phyloP scores from a whole-genome alignment of 2,888 invertebrate species.

The Mythimna pallens region DNA sequence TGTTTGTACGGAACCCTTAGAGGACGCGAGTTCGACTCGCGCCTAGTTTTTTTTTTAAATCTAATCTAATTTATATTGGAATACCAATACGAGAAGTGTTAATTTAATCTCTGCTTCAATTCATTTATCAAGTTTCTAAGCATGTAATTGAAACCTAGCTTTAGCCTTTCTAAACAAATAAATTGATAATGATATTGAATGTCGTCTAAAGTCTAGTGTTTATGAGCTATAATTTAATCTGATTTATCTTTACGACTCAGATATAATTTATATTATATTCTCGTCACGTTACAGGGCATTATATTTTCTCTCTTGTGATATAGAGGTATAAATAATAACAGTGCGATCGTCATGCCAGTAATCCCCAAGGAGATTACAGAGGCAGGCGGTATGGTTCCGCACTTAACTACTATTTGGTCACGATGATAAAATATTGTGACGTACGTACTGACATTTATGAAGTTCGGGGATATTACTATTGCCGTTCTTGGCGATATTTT shows the following conservation, averaged over 20 bases:
- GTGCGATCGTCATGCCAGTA: slow-evolving; percentile 21
- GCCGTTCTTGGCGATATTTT: background rate
- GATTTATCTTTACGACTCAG: slow-evolving; percentile 51
- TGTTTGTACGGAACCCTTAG: too few relatives aligned
- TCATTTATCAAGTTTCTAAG: slow-evolving; percentile 43
- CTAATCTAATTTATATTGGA: slow-evolving; percentile 10
- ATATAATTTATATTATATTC: slow-evolving; percentile 29
- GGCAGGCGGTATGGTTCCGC: slow-evolving; percentile 1
- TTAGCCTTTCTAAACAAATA: slow-evolving; percentile 34
- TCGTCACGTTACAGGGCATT: slow-evolving; percentile 38
- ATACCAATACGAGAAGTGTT: background rate
- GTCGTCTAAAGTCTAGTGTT: slow-evolving; percentile 41
- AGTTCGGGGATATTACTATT: background rate
- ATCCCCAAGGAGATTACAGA: slow-evolving; percentile 23
- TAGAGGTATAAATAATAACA: slow-evolving; percentile 21
- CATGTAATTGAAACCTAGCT: slow-evolving; percentile 27
- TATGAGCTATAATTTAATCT: slow-evolving; percentile 43
- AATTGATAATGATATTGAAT: slow-evolving; percentile 41
- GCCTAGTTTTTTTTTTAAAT: background rate
- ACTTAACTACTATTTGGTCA: slow-evolving; percentile 6
- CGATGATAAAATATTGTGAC: slow-evolving; percentile 10
- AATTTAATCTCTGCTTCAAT: slow-evolving; percentile 11
- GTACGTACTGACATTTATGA: slow-evolving; percentile 12
- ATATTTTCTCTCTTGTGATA: slow-evolving; percentile 40
- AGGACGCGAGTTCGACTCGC: too few relatives aligned